These are phyloP conservation scores for Ophioninae sp. DNA, from an alignment of 2,888 invertebrate genomes.

Conservation along the genomic window DNA sequence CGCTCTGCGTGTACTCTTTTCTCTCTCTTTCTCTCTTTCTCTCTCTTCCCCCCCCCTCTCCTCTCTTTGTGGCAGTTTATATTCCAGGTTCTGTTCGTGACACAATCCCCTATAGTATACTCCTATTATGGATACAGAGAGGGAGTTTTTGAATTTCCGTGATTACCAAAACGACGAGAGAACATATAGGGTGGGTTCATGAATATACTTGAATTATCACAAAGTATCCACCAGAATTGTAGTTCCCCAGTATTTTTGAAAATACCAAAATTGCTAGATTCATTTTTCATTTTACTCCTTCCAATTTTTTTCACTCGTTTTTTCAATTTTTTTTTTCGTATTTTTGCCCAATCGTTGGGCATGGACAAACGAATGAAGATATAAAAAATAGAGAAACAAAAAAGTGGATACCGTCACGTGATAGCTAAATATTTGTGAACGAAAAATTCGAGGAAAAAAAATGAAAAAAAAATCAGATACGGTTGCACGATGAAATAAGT, in stretches of 20 bases:
- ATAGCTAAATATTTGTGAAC: constrained; percentile 48
- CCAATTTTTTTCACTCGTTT: neutral
- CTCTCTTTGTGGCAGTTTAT: constrained; percentile 47
- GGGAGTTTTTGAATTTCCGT: constrained; percentile 51
- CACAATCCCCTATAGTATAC: constrained; percentile 13
- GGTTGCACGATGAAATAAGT: neutral
- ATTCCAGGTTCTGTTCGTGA: constrained; percentile 46
- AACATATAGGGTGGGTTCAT: constrained; percentile 28
- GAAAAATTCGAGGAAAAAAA: constrained; percentile 30
- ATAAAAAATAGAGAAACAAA: constrained; percentile 16
- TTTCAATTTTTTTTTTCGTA: constrained; percentile 1
- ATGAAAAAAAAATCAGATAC: neutral
- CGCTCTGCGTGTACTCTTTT: constrained; percentile 20
- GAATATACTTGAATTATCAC: neutral
- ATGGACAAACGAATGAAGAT: constrained; percentile 1
- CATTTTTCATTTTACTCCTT: neutral
- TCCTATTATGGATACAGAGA: constrained; percentile 4
- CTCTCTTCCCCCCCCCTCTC: constrained; percentile 20
- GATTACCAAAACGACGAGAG: constrained; percentile 52
- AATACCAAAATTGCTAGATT: neutral
- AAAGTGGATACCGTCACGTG: constrained; percentile 17
- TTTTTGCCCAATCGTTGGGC: neutral
- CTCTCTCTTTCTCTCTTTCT: neutral
- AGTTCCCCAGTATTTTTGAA: neutral
- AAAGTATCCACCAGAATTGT: neutral